Evolutionary conservation across 2,888 invertebrate genomes (phyloP).

Genomic region (Drosophila niveifrons): DNA sequence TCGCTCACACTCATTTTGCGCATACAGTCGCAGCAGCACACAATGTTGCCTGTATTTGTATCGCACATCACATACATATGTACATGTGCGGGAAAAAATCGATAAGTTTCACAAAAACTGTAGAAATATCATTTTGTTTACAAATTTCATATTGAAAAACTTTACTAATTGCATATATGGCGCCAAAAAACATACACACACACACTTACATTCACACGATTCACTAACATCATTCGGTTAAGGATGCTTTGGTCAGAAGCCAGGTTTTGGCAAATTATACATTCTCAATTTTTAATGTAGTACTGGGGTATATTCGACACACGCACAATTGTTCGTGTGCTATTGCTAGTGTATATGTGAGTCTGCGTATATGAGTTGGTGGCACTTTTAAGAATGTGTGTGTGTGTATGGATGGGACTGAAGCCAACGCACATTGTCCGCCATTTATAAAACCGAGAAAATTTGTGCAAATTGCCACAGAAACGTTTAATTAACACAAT

Average conservation of each 20-base stretch:
- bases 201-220: conserved; percentile 21
- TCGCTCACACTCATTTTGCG: conserved; percentile 50
- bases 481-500: conserved; percentile 28
- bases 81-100: conserved; percentile 63
- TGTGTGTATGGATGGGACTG: conserved; percentile 44
- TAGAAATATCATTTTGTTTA: conserved; percentile 45
- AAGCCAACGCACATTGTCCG: conserved; percentile 81
- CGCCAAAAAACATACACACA: conserved; percentile 47
- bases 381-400: conserved; percentile 19
- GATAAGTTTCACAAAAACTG: conserved; percentile 56
- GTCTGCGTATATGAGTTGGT: conserved; percentile 19
- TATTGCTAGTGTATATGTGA: conserved; percentile 23
- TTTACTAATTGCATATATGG: conserved; percentile 53
- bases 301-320: conserved; percentile 44
- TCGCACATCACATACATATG: conserved; percentile 21
- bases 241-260: conserved; percentile 57
- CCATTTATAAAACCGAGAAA: conserved; percentile 75
- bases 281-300: conserved; percentile 57
- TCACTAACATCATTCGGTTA: conserved; percentile 42
- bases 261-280: conserved; percentile 64
- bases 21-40: conserved; percentile 44
- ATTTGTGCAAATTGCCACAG: conserved; percentile 42
- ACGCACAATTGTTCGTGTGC: conserved; percentile 51
- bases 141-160: conserved; percentile 42
- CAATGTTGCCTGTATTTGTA: conserved; percentile 22